Conservation (phyloP, 2,113 vertebrate genomes). For the Machaerirhynchus nigripectus region DNA sequence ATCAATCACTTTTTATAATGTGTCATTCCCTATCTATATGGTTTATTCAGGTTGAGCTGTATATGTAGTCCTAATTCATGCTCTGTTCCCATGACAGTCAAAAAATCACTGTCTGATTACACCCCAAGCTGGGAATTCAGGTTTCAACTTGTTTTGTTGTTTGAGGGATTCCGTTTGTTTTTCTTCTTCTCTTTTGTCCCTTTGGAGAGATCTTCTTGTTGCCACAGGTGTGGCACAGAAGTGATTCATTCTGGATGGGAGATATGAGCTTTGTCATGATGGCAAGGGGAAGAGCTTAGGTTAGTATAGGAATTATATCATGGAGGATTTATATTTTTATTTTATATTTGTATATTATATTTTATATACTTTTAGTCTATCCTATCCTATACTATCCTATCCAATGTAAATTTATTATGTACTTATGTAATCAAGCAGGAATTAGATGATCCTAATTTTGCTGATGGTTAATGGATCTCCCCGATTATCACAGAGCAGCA, state of each 20-base stretch:
- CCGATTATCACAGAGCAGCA: neutral
- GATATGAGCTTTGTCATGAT: neutral
- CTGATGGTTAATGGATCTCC: neutral
- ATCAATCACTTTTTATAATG: neutral
- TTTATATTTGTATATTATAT: neutral
- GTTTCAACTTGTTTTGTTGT: neutral
- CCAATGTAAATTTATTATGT: neutral
- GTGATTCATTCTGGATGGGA: neutral
- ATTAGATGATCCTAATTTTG: neutral
- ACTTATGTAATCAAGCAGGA: neutral
- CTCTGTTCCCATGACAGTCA: neutral
- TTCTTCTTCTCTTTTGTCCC: neutral
- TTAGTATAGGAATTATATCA: neutral
- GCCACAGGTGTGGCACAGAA: neutral
- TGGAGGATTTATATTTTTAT: neutral
- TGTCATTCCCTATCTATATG: neutral
- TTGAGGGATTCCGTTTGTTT: neutral
- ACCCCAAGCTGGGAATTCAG: neutral
- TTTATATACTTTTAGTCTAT: neutral
- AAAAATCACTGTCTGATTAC: neutral
- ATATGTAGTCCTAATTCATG: neutral
- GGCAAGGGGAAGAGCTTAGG: neutral
- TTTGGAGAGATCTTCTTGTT: neutral
- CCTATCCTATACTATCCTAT: neutral
- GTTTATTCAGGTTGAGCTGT: neutral